Evolutionary conservation across 92 coral and sea anemone species (phyloP).

Genomic region (Bergia puertoricense): DNA sequence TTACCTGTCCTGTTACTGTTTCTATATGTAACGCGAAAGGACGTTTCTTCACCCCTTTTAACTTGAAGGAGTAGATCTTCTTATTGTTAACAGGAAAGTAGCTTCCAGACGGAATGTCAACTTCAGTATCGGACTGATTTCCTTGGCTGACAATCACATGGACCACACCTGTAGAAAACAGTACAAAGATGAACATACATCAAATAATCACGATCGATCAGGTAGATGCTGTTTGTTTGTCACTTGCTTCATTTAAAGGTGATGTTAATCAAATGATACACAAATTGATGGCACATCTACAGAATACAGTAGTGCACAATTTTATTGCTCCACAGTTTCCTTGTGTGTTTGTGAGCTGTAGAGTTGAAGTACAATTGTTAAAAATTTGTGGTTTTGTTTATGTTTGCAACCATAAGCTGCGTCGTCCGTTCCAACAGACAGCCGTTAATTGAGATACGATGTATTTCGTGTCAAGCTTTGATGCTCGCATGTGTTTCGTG

Average conservation of each 20-base stretch:
- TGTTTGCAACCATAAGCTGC: too few species aligned
- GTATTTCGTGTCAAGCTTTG: too few species aligned
- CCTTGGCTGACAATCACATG: slow-evolving; percentile 37
- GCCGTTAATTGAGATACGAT: too few species aligned
- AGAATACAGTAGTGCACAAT: neutral
- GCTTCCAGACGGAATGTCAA: slow-evolving; percentile 60
- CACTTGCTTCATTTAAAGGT: neutral
- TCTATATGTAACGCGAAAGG: slow-evolving; percentile 56
- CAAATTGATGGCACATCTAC: neutral
- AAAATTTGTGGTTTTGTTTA: too few species aligned
- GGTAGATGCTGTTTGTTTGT: too few species aligned
- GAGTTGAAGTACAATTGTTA: too few species aligned
- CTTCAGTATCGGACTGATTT: slow-evolving; percentile 45
- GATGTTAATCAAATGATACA: neutral
- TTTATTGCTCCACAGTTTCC: too few species aligned
- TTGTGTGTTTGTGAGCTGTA: too few species aligned
- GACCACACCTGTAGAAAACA: slow-evolving; percentile 42
- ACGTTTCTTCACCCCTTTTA: slow-evolving; percentile 37
- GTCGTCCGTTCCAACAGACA: too few species aligned
- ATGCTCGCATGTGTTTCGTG: too few species aligned
- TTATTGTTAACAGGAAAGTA: slow-evolving; percentile 51
- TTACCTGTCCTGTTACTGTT: slow-evolving; percentile 67
- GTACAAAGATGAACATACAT: neutral
- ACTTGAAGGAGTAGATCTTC: slow-evolving; percentile 54
- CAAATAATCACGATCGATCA: neutral